Evolutionary conservation across 1,140 invertebrate genomes (phyloP).

Genomic region (Panagrolaimus sp.): DNA sequence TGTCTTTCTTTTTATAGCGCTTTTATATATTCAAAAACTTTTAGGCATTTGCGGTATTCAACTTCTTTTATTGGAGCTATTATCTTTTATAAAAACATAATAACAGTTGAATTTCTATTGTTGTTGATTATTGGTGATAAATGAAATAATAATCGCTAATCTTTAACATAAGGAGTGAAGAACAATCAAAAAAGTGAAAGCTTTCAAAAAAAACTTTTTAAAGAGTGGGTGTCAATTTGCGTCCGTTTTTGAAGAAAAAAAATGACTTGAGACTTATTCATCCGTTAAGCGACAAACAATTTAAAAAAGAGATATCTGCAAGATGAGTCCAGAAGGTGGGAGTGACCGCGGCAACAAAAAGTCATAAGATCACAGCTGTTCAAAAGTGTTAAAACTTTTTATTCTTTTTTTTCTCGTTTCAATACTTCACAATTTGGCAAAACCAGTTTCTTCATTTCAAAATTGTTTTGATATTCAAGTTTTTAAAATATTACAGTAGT

Average conservation of each 20-base stretch:
- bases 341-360: slow-evolving; percentile 4
- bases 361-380: slow-evolving; percentile 12
- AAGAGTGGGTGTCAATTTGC: slow-evolving; percentile 7
- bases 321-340: not conserved
- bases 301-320: slow-evolving; percentile 3
- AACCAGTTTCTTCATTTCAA: too few species aligned
- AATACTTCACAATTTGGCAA: too few species aligned
- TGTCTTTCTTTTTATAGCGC: not conserved
- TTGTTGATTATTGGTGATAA: not conserved
- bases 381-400: not conserved
- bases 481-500: too few species aligned
- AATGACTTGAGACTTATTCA: too few species aligned
- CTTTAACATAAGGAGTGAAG: slow-evolving; percentile 1
- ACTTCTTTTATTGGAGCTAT: slow-evolving; percentile 53
- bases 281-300: not conserved
- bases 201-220: not conserved
- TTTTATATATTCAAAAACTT: slow-evolving; percentile 25
- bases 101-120: too few species aligned
- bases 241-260: too few species aligned
- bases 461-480: too few species aligned
- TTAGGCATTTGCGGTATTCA: slow-evolving; percentile 53
- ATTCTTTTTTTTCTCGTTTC: too few species aligned
- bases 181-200: slow-evolving; percentile 7
- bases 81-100: slow-evolving; percentile 42
- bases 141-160: not conserved